These are phyloP conservation scores for Pollenia labialis DNA, from an alignment of 2,888 invertebrate species.

Conservation along the genomic window DNA sequence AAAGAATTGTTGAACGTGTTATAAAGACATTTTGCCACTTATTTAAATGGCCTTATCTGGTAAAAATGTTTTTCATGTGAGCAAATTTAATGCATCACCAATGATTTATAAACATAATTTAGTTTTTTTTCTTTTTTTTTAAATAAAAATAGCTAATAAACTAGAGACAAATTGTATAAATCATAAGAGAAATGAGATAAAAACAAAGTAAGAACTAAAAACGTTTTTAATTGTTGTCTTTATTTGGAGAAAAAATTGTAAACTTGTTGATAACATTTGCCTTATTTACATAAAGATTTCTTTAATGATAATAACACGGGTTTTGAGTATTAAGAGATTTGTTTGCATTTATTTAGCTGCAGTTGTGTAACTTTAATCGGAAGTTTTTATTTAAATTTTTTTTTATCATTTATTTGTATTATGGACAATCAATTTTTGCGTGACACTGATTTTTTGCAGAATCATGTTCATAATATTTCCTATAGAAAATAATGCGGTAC, in stretches of 20 bases:
- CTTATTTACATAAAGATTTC: neutral
- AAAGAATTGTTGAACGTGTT: constrained; percentile 40
- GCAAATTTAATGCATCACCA: constrained; percentile 15
- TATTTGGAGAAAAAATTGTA: neutral
- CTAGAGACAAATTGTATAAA: constrained; percentile 3
- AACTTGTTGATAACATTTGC: constrained; percentile 1
- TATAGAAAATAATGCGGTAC: too few species aligned
- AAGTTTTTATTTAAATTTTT: neutral
- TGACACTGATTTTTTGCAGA: too few species aligned
- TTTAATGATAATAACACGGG: neutral
- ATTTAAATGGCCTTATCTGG: constrained; percentile 42
- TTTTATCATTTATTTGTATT: neutral
- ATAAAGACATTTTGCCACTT: constrained; percentile 6
- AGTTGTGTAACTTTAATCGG: neutral
- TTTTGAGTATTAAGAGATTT: neutral
- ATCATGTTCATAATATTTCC: too few species aligned
- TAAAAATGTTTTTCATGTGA: neutral
- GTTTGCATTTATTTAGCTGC: neutral
- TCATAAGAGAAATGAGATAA: neutral
- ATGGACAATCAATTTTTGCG: too few species aligned
- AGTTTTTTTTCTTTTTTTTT: neutral
- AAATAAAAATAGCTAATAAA: neutral
- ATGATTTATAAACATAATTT: constrained; percentile 19
- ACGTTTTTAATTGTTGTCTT: neutral
- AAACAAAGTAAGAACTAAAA: neutral